A percentile compares a stretch with the other conserved stretches of the same genome.
Evolutionary conservation across 92 coral and sea anemone genomes (phyloP).

Genomic region (Micromussa lordhowensis): DNA sequence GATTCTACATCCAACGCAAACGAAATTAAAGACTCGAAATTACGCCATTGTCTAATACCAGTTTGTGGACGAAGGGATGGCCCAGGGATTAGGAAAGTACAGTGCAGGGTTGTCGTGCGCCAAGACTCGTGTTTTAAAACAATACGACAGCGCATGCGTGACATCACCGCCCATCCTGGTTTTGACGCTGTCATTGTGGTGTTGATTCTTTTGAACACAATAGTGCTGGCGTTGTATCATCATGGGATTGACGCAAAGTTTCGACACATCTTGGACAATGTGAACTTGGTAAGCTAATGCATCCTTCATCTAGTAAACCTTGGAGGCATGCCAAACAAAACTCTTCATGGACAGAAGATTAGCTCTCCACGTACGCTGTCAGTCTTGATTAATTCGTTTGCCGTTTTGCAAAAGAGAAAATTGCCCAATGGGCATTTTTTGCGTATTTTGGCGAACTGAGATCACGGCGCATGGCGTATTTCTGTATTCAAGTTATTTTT

Average conservation of each 20-base stretch:
- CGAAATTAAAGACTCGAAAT: neutral
- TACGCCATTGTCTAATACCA: constrained; percentile 24
- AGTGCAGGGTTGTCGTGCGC: constrained; percentile 15
- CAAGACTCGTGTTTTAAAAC: neutral
- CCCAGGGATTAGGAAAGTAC: neutral
- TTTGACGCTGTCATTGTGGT: constrained; percentile 76
- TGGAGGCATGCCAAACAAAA: too few relatives aligned
- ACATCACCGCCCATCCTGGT: constrained; percentile 30
- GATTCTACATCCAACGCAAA: neutral
- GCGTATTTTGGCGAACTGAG: too few relatives aligned
- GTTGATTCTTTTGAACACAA: constrained; percentile 77
- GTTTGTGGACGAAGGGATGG: neutral
- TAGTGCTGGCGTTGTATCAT: constrained; percentile 76
- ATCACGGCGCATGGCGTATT: too few relatives aligned
- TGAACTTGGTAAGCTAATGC: constrained; percentile 64
- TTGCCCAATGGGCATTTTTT: too few relatives aligned
- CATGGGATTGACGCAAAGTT: constrained; percentile 67
- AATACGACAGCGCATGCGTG: constrained; percentile 26
- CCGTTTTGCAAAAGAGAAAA: too few relatives aligned
- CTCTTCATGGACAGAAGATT: too few relatives aligned
- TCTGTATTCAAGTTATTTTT: too few relatives aligned
- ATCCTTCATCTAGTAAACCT: too few relatives aligned
- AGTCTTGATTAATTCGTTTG: too few relatives aligned
- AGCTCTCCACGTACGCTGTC: too few relatives aligned
- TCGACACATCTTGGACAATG: constrained; percentile 62